phyloP scores from a whole-genome alignment of 1,140 invertebrate species.

The Halotydeus destructor region DNA sequence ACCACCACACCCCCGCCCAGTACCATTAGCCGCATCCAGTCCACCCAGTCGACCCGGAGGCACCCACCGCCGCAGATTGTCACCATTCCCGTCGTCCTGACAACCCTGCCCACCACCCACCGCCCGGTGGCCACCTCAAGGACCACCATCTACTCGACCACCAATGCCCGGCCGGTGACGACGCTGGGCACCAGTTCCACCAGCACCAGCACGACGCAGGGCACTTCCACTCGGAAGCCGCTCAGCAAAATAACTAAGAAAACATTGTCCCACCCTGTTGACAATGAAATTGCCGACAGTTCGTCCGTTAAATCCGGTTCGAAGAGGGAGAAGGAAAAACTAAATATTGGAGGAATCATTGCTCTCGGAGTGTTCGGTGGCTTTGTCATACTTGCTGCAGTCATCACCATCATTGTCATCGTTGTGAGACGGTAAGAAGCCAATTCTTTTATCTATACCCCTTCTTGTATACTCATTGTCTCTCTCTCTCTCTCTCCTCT shows the following conservation, averaged over 20 bases:
- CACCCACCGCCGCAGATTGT: too few species aligned
- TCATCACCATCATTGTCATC: conserved; percentile 69
- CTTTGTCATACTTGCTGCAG: conserved; percentile 66
- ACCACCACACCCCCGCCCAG: conserved; percentile 10
- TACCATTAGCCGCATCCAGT: too few species aligned
- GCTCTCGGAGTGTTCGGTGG: conserved; percentile 69
- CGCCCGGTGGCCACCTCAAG: neutral
- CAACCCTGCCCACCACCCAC: neutral
- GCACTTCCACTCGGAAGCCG: neutral
- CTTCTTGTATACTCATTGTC: conserved; percentile 31
- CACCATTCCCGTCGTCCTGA: neutral
- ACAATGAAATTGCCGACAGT: conserved; percentile 35
- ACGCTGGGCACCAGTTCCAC: neutral
- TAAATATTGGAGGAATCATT: conserved; percentile 64
- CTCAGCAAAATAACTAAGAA: neutral
- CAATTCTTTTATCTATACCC: conserved; percentile 4
- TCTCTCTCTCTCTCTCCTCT: conserved; percentile 38
- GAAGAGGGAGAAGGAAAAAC: conserved; percentile 42
- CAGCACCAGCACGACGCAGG: conserved; percentile 20
- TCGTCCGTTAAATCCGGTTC: conserved; percentile 21
- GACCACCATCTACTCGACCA: neutral
- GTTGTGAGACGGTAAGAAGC: conserved; percentile 60
- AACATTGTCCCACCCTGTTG: conserved; percentile 13
- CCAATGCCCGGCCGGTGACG: neutral
- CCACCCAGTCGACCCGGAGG: too few species aligned